Evolutionary conservation across 2,888 invertebrate species (phyloP), one percentile per base, ranked within the genome.

Genomic region (Seira ritae): DNA sequence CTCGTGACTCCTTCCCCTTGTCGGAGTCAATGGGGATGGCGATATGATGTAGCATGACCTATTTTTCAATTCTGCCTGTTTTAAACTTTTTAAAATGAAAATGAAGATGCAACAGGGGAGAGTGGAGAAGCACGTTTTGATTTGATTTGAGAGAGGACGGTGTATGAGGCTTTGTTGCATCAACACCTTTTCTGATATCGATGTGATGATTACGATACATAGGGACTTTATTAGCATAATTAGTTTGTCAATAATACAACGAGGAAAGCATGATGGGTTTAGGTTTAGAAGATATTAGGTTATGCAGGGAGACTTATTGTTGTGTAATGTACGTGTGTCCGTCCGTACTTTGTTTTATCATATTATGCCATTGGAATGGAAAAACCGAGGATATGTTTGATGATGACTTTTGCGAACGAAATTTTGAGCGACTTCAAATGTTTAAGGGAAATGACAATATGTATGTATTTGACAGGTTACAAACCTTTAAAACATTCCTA

Each of bases 161-260:
- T 8, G 8, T 8, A 4, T 8, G 31, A n/a, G 42, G 6, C 42
- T 31, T 31, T 8, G 22, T 62, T 62, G 62, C 62, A 20, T 62
- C 62, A 62, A 62, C 62, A 62, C 62, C 62, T 62, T n/a, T 62
- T 22, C n/a, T 62, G 62, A 19, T 20, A 62, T 55, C 55, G 55
- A 31, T 31, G 55, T 17, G n/a, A 17, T 55, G 62, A 62, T 62
- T 62, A 62, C 22, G 10, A 20, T 62, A 62, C 22, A 12, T 15
- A n/a, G n/a, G n/a, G 2, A 55, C 62, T 62, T 12, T 20, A 19
- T 62, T 62, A 62, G 62, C 62, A 62, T 62, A 62, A 62, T 62
- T 62, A 62, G 62, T 62, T 31, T 62, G 62, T 62, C 62, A n/a
- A 62, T 62, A 62, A 42, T n/a, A n/a, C n/a, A n/a, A 4, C 31